Base-by-base conservation (phyloP, 2,888 invertebrate species). In the Gymnosoma rotundatum region DNA sequence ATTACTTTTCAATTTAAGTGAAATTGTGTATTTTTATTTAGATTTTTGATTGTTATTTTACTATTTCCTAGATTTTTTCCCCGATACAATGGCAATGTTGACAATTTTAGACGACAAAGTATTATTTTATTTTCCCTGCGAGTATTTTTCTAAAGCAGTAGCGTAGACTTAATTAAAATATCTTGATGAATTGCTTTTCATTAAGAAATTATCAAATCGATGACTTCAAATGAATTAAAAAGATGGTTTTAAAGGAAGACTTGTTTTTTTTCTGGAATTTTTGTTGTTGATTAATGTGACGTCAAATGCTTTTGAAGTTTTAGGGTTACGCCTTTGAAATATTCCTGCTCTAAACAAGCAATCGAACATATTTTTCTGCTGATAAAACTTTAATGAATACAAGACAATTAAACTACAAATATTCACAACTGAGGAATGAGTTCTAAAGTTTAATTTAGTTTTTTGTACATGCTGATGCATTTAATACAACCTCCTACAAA, bases 371-470 rank as follows among this genome's bases (percentile, higher is more conserved):
- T 60, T 12, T 25, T 76, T 20, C 21, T 76, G 60, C 66, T 52
- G 67, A 69, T 61, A 69, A 78, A 70, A 69, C 20, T 70, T 54
- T 45, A 69, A 61, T 61, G 60, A 78, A 78, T 69, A 54, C 61
- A 50, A 50, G 58, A 66, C 56, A 66, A 66, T 70, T 56, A 32
- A 45, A 70, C 32, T 6, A 14, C 21, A 56, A 25, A 21, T 45
- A 32, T 32, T 32, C 7, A 7, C 5, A 32, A 5, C 32, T 32
- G 20, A 25, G 8, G 50, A n/a, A 7, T 21, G 36, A 67, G 18
- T 36, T 36, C 10, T 18, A 73, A 63, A 63, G 20, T 78, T 78
- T 52, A 0, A 60, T 48, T 36, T 50, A 36, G 6, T 66, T 66
- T 10, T 21, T 45, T 16, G 8, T 12, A 32, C 32, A 18, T n/a